These are phyloP conservation scores for Drosophila eohydei DNA, from an alignment of 2,888 invertebrate species.

Conservation along the genomic window DNA sequence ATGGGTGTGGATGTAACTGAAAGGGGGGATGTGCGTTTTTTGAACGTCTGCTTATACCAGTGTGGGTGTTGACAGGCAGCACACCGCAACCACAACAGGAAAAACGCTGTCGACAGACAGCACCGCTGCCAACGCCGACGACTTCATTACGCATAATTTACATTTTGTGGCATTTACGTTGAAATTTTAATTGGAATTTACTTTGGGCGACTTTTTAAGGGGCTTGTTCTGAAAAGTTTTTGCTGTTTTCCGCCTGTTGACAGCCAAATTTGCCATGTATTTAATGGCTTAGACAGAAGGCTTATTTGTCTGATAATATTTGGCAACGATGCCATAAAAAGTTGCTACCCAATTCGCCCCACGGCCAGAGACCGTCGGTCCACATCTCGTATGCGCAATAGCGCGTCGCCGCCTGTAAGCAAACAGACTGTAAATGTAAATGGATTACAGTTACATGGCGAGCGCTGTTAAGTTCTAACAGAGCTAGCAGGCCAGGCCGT, in stretches of 20 bases:
- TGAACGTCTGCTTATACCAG: conserved; percentile 18
- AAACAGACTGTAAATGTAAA: conserved; percentile 46
- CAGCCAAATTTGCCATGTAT: conserved; percentile 70
- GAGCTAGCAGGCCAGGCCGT: conserved; percentile 8
- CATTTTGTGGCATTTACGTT: conserved; percentile 78
- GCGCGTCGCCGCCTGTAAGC: conserved; percentile 8
- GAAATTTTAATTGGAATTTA: conserved; percentile 80
- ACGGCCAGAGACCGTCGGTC: conserved; percentile 3
- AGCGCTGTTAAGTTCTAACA: conserved; percentile 35
- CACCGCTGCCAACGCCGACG: conserved; percentile 53
- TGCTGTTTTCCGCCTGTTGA: conserved; percentile 65
- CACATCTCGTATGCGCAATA: conserved; percentile 40
- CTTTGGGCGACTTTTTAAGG: conserved; percentile 64
- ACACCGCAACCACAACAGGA: conserved; percentile 24
- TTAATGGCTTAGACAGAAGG: conserved; percentile 73
- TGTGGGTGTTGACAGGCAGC: conserved; percentile 45
- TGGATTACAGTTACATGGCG: conserved; percentile 38
- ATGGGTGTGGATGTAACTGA: background rate
- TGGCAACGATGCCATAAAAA: conserved; percentile 40
- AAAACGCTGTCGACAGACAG: conserved; percentile 26
- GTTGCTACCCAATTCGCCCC: conserved; percentile 6
- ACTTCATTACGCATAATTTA: conserved; percentile 79
- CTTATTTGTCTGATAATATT: conserved; percentile 53
- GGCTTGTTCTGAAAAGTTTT: conserved; percentile 62
- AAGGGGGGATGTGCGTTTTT: conserved; percentile 11